A percentile compares a stretch with the other conserved stretches of the same genome.
These are phyloP conservation scores for Etia nguti DNA, from an alignment of 2,113 vertebrate species.

Conservation along the genomic window DNA sequence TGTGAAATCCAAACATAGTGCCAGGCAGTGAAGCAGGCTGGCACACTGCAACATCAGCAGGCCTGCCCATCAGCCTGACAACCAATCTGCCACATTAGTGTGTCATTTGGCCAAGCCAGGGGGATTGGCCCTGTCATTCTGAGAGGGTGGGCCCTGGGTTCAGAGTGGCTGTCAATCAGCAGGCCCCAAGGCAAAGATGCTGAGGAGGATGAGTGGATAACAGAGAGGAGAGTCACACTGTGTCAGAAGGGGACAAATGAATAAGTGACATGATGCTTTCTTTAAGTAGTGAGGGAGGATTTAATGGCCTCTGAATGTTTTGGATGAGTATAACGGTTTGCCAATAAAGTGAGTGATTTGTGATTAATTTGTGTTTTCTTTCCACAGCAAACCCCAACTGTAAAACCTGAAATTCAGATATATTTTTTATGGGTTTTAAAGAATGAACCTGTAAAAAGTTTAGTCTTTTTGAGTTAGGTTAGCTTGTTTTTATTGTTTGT, in stretches of 20 bases:
- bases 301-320: background rate
- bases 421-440: background rate
- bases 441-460: background rate
- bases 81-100: conserved; percentile 5
- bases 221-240: conserved; percentile 7
- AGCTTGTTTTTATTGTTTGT: background rate
- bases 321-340: background rate
- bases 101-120: conserved; percentile 27
- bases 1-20: background rate
- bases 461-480: background rate
- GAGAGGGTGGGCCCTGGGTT: conserved; percentile 24
- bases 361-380: background rate
- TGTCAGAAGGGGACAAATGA: background rate
- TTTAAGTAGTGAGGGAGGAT: conserved; percentile 5
- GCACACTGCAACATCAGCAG: conserved; percentile 28
- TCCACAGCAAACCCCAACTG: background rate
- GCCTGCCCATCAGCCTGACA: conserved; percentile 14
- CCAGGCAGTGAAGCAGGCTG: background rate
- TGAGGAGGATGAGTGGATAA: conserved; percentile 51
- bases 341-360: background rate
- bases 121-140: conserved; percentile 42
- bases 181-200: conserved; percentile 11
- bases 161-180: conserved; percentile 44
- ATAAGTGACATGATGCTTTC: conserved; percentile 34
- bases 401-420: background rate